These are phyloP conservation scores for Brachycybe producta DNA, from an alignment of 2,888 invertebrate genomes.

Conservation along the genomic window DNA sequence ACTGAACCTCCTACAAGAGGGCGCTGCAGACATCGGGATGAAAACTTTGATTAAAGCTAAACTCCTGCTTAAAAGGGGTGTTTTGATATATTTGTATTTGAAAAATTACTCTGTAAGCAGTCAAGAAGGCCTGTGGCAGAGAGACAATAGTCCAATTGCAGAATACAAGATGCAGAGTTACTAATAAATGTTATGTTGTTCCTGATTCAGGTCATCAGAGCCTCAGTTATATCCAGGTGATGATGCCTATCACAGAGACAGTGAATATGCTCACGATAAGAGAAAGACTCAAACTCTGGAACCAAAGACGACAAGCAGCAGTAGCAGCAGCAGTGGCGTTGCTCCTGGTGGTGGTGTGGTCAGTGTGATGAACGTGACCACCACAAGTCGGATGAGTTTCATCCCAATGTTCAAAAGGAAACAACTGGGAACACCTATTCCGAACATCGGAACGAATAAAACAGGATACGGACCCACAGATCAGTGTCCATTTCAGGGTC, in stretches of 20 bases:
- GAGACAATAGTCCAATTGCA: too few species aligned
- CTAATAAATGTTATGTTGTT: neutral
- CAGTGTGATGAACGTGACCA: too few species aligned
- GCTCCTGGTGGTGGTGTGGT: too few species aligned
- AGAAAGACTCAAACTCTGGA: conserved; percentile 52
- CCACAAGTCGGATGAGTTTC: conserved; percentile 1
- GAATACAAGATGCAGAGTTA: too few species aligned
- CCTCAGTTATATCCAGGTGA: conserved; percentile 3
- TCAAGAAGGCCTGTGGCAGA: too few species aligned
- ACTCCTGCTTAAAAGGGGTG: neutral
- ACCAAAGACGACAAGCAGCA: conserved; percentile 57
- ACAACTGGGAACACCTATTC: neutral
- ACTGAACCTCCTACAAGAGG: too few species aligned
- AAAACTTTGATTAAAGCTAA: too few species aligned
- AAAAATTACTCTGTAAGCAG: too few species aligned
- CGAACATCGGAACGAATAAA: neutral
- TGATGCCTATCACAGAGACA: conserved; percentile 11
- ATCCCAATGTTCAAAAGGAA: conserved; percentile 4
- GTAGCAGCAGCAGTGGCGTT: conserved; percentile 43
- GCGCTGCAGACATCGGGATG: too few species aligned
- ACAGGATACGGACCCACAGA: neutral
- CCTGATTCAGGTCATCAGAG: too few species aligned
- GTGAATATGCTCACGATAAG: conserved; percentile 9
- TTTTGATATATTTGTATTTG: neutral
- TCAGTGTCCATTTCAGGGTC: conserved; percentile 18